These are phyloP conservation scores for Microplitis demolitor DNA, from an alignment of 1,140 invertebrate genomes.

Conservation along the genomic window DNA sequence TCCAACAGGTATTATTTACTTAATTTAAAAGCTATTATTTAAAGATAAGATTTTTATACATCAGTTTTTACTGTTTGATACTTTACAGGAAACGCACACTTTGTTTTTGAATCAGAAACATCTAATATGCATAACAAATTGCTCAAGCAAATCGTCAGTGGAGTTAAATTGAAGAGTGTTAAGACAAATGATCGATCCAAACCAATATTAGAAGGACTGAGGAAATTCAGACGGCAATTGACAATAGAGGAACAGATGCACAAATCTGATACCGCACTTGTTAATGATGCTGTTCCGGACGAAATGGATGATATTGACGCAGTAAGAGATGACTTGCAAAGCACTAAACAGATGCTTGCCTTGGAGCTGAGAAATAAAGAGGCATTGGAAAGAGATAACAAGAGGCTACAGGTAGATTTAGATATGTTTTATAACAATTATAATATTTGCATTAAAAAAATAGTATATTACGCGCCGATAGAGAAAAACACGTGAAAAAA, in stretches of 20 bases:
- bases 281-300: constrained; percentile 71
- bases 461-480: too few species aligned
- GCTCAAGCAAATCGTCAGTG: constrained; percentile 80
- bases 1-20: constrained; percentile 56
- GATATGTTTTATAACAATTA: not conserved
- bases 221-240: constrained; percentile 85
- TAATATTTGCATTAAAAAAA: not conserved
- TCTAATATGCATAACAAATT: constrained; percentile 81
- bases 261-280: constrained; percentile 66
- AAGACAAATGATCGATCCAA: constrained; percentile 86
- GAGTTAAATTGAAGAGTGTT: constrained; percentile 76
- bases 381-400: constrained; percentile 83
- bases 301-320: constrained; percentile 90
- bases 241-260: constrained; percentile 87
- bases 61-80: not conserved
- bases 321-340: constrained; percentile 87
- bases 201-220: constrained; percentile 79
- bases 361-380: constrained; percentile 85
- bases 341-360: constrained; percentile 87
- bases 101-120: constrained; percentile 88
- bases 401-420: constrained; percentile 68
- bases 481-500: too few species aligned
- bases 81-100: constrained; percentile 66
- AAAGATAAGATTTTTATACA: not conserved
- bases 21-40: not conserved